Conservation (phyloP, 2,797 vertebrate genomes). For the Poecile montanus region DNA sequence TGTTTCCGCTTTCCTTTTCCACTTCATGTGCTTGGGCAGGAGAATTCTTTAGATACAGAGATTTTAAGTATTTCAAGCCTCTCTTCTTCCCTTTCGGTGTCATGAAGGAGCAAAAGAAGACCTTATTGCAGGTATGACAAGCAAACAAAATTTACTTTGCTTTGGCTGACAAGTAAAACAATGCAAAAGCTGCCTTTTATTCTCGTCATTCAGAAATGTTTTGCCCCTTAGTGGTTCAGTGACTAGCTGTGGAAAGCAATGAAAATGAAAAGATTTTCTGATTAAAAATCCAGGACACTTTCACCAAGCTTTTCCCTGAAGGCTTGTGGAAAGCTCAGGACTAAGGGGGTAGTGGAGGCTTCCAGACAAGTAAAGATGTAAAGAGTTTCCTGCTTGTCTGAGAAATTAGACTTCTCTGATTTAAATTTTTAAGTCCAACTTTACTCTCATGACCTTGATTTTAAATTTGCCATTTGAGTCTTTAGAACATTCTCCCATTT, state of each 20-base stretch:
- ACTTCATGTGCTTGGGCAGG: not conserved
- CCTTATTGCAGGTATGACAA: not conserved
- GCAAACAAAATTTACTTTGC: not conserved
- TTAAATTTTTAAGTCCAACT: not conserved
- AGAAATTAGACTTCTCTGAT: not conserved
- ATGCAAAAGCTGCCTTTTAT: not conserved
- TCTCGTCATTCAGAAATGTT: not conserved
- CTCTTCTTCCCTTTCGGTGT: not conserved
- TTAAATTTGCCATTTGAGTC: slow-evolving; percentile 11
- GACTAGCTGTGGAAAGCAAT: not conserved
- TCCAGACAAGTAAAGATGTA: not conserved
- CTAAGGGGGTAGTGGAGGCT: not conserved
- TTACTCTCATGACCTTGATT: not conserved
- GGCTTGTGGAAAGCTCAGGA: not conserved
- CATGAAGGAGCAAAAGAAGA: not conserved
- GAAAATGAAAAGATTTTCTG: not conserved
- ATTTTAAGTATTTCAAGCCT: not conserved
- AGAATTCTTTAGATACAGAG: not conserved
- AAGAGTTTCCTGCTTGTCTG: not conserved
- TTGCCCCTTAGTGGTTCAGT: not conserved
- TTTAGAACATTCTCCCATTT: not conserved
- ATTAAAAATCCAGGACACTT: not conserved
- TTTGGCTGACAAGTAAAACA: not conserved
- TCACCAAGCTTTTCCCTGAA: not conserved
- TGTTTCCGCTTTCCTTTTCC: not conserved